phyloP scores from a whole-genome alignment of 1,140 invertebrate species.

The Drosophila punjabiensis region DNA sequence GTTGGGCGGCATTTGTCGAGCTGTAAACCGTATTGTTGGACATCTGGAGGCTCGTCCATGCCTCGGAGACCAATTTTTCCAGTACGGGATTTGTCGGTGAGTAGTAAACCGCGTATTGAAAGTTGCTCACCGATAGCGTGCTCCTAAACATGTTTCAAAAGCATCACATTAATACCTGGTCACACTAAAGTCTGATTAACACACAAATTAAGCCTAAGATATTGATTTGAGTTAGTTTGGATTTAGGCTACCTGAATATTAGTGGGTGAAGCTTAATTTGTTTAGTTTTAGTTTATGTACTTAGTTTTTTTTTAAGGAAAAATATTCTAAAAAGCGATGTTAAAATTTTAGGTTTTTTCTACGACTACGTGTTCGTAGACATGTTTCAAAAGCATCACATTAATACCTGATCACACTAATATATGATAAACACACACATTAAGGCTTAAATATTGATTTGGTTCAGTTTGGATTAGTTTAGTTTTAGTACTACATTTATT shows the following conservation, averaged over 20 bases:
- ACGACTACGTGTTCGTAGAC: too few species aligned
- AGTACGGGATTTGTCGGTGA: slow-evolving; percentile 48
- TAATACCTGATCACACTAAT: too few species aligned
- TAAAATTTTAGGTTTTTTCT: too few species aligned
- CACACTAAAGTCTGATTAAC: not conserved
- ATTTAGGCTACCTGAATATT: not conserved
- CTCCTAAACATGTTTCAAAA: not conserved
- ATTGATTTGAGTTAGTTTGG: not conserved
- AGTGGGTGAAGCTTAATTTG: not conserved
- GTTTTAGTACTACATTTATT: too few species aligned
- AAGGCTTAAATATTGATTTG: too few species aligned
- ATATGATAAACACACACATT: too few species aligned
- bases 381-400: too few species aligned
- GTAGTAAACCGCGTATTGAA: slow-evolving; percentile 40
- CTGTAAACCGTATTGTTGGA: not conserved
- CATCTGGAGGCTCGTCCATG: slow-evolving; percentile 34
- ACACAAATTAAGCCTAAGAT: not conserved
- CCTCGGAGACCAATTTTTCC: slow-evolving; percentile 48
- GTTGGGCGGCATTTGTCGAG: slow-evolving; percentile 15
- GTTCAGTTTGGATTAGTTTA: too few species aligned
- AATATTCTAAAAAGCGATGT: not conserved
- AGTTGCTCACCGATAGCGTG: not conserved
- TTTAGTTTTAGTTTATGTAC: not conserved
- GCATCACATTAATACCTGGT: not conserved
- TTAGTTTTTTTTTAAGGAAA: not conserved